phyloP scores from a whole-genome alignment of 2,113 vertebrate genomes.

The Petrocephalus microphthalmus region DNA sequence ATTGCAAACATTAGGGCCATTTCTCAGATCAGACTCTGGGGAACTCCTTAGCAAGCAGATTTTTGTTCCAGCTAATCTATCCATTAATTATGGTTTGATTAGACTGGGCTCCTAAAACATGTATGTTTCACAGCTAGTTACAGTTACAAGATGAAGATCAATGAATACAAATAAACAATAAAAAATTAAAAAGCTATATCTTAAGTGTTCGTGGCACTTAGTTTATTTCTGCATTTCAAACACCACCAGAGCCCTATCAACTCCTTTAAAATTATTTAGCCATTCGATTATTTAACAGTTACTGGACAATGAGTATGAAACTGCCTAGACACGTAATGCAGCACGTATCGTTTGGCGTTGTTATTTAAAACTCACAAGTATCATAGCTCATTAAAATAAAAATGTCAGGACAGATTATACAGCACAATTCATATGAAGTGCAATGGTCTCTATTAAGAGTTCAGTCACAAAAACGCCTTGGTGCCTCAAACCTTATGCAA shows the following conservation, averaged over 20 bases:
- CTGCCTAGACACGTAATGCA: not conserved
- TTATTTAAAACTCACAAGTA: not conserved
- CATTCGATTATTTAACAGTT: not conserved
- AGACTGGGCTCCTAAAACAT: not conserved
- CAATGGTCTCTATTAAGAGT: not conserved
- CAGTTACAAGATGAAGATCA: not conserved
- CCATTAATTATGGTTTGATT: not conserved
- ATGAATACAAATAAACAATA: not conserved
- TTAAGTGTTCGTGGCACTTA: not conserved
- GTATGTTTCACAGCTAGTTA: not conserved
- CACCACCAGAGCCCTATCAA: not conserved
- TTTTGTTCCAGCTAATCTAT: not conserved
- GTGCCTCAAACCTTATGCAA: not conserved
- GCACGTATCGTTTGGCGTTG: not conserved
- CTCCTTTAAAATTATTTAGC: not conserved
- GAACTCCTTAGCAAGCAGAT: not conserved
- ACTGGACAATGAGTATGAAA: not conserved
- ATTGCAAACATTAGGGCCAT: not conserved
- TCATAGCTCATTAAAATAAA: not conserved
- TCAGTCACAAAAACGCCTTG: not conserved
- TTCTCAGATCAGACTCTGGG: not conserved
- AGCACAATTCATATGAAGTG: not conserved
- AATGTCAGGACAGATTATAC: not conserved
- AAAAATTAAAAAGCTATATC: not conserved
- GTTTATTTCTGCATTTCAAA: not conserved